phyloP scores from a whole-genome alignment of 2,797 vertebrate genomes.

The Mastacembelus armatus region DNA sequence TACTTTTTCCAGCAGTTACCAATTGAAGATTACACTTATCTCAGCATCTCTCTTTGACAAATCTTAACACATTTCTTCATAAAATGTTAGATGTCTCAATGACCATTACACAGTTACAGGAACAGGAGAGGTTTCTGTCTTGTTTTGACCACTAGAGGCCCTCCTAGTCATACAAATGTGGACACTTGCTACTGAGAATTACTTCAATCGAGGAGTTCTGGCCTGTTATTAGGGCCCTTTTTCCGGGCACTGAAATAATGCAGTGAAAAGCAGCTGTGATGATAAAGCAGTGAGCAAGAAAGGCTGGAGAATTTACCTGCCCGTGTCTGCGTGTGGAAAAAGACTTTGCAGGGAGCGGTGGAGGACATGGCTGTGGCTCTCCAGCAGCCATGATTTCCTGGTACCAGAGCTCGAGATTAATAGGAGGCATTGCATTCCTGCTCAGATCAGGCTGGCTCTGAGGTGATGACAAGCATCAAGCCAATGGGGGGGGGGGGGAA shows the following conservation, averaged over 20 bases:
- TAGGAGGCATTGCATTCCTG: constrained; percentile 81
- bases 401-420: constrained; percentile 95
- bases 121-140: background rate
- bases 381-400: constrained; percentile 92
- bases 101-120: background rate
- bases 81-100: background rate
- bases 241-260: background rate
- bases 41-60: background rate
- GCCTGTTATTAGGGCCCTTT: background rate
- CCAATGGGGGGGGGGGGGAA: constrained; percentile 47
- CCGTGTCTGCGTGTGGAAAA: constrained; percentile 87
- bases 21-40: background rate
- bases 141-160: constrained; percentile 48
- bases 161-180: background rate
- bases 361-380: constrained; percentile 88
- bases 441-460: constrained; percentile 81
- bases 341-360: constrained; percentile 93
- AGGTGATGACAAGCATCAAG: constrained; percentile 60
- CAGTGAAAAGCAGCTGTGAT: background rate
- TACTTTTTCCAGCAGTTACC: background rate
- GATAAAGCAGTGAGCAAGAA: constrained; percentile 7
- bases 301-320: constrained; percentile 86
- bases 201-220: background rate
- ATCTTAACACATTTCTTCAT: background rate
- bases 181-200: background rate